Evolutionary conservation across 2,113 vertebrate genomes (phyloP).

Genomic region (Psilopogon haemacephalus): DNA sequence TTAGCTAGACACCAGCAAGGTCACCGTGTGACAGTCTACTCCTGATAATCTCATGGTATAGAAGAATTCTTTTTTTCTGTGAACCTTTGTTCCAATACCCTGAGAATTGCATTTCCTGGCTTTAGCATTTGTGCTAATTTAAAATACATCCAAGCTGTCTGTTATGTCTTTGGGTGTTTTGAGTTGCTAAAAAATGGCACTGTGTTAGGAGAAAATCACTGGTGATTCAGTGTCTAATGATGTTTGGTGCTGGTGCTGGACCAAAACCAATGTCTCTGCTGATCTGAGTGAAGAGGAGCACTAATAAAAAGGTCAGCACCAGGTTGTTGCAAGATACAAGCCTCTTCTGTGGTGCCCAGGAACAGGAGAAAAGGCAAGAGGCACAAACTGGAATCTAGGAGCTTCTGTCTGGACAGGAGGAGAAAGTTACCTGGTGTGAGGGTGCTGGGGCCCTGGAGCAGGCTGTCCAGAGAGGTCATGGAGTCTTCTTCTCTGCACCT

Average conservation of each 20-base stretch:
- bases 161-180: constrained; percentile 44
- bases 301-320: background rate
- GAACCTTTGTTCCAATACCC: constrained; percentile 65
- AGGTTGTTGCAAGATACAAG: background rate
- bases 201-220: constrained; percentile 5
- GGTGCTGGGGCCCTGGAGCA: too few relatives aligned
- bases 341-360: background rate
- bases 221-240: constrained; percentile 16
- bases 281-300: background rate
- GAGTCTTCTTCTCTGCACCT: too few relatives aligned
- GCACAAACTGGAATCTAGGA: too few relatives aligned
- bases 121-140: constrained; percentile 62
- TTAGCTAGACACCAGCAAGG: constrained; percentile 85
- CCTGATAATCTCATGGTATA: constrained; percentile 68
- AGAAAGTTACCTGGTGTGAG: too few relatives aligned
- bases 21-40: constrained; percentile 77
- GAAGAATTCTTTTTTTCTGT: constrained; percentile 55
- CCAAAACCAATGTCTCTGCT: background rate
- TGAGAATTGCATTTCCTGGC: constrained; percentile 60
- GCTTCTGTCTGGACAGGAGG: too few relatives aligned
- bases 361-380: too few relatives aligned
- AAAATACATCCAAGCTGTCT: constrained; percentile 57
- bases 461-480: too few relatives aligned
- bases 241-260: background rate
- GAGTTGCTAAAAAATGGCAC: constrained; percentile 31